Evolutionary conservation across 2,888 invertebrate genomes (phyloP).

Genomic region (Heteropelma amictum): DNA sequence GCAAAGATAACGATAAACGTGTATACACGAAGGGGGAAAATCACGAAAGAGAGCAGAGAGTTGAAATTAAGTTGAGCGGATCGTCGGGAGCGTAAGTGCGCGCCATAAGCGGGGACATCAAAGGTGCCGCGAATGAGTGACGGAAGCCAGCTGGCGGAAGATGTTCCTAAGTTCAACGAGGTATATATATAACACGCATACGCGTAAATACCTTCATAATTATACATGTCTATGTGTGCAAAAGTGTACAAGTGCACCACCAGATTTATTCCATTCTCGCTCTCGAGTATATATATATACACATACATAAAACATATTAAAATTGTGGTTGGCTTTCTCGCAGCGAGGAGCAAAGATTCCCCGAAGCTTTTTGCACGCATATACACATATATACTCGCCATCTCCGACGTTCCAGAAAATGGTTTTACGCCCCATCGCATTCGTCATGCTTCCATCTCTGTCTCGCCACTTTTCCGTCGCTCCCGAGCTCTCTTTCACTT

Average conservation of each 20-base stretch:
- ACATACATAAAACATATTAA: background rate
- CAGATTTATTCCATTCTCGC: constrained; percentile 67
- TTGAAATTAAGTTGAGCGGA: constrained; percentile 68
- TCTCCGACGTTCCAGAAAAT: constrained; percentile 59
- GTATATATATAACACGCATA: constrained; percentile 2
- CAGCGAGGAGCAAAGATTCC: constrained; percentile 29
- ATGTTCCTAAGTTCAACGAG: constrained; percentile 58
- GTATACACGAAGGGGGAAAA: constrained; percentile 15
- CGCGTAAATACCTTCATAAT: background rate
- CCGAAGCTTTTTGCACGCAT: constrained; percentile 32
- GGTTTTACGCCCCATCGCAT: constrained; percentile 60
- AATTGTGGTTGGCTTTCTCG: background rate
- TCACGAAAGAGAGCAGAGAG: constrained; percentile 44
- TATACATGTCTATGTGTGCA: background rate
- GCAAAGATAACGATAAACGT: background rate
- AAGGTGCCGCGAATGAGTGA: constrained; percentile 72
- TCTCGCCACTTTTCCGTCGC: constrained; percentile 11
- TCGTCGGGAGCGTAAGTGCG: constrained; percentile 64
- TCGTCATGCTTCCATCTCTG: constrained; percentile 45
- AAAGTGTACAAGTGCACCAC: constrained; percentile 19
- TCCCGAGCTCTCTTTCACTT: background rate
- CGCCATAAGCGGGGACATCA: constrained; percentile 67
- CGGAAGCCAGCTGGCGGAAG: constrained; percentile 74
- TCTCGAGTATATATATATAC: background rate
- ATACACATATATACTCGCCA: constrained; percentile 15